Base-by-base conservation (phyloP, 2,113 vertebrate genomes). In the Odontophorus gujanensis region DNA sequence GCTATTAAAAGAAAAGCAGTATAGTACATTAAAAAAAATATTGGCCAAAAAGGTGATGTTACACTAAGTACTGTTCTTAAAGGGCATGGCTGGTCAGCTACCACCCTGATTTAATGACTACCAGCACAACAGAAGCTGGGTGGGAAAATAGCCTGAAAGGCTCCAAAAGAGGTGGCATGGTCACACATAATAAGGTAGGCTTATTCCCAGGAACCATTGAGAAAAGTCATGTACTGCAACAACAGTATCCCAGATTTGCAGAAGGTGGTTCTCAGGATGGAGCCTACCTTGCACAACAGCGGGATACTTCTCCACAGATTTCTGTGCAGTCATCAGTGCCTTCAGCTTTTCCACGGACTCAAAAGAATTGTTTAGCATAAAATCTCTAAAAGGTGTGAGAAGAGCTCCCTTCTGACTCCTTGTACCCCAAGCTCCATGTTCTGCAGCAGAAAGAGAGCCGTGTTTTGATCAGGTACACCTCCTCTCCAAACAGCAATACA, bases 281-380 rank as follows among this genome's bases (percentile, higher is more conserved):
- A 67, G 32, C 40, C 57, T 18, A 42, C 30, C 30, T 66, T 81
- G 48, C 42, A 45, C 2, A 0, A 34, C 1, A 1, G 43, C 21
- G 47, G 28, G 32, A 28, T 32, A 2, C 28, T 51, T 81, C 48
- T 50, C 55, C 34, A 9, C 0, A 0, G 26, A 26, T 13, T 47
- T 47, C 66, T 43, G 38, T 22, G 11, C n/a, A 74, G 55, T 3
- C 22, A 4, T 13, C 50, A 71, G 17, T 2, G 0, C 5, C 51
- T 81, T 34, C 25, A 43, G 18, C 25, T 50, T 51, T 15, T 26
- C 32, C 4, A 7, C 19, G 1, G 21, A 51, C 9, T 24, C 58
- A 28, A 40, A 66, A 32, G 25, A 80, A 51, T 7, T 7, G 15
- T 17, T 34, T 69, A 11, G 13, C 30, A 76, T 34, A 57, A 74